Evolutionary conservation across 23 tunicate genomes (phyloP).

Genomic region (Aplidium turbinatum): DNA sequence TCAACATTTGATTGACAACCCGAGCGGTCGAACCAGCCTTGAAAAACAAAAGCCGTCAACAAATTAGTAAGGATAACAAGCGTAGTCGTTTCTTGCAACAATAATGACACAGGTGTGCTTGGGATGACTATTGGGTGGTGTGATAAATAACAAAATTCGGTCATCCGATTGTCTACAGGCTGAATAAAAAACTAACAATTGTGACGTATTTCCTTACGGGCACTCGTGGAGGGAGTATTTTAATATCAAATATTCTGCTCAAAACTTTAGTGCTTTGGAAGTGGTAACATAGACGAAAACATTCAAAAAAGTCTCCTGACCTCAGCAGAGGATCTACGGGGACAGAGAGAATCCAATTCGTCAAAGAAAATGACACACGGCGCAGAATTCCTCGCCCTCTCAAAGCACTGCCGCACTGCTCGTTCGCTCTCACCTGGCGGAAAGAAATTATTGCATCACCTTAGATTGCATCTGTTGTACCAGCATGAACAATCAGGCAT

Average conservation of each 20-base stretch:
- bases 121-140: no score
- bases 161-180: no score
- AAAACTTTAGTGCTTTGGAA: no score
- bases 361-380: conserved; percentile 96
- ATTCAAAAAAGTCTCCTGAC: no score
- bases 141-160: no score
- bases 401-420: conserved; percentile 87
- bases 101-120: neutral
- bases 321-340: conserved; percentile 68
- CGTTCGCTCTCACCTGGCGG: conserved; percentile 83
- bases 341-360: conserved; percentile 90
- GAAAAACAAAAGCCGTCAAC: neutral
- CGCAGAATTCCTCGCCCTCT: conserved; percentile 74
- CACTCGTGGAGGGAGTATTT: no score
- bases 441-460: no score
- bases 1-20: conserved; percentile 92
- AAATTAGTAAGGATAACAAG: neutral
- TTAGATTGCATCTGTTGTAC: no score
- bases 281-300: no score
- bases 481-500: neutral
- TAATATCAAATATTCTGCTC: no score
- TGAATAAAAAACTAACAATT: no score
- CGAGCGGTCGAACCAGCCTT: conserved; percentile 55
- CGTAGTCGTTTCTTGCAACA: neutral
- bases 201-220: no score